phyloP scores from a whole-genome alignment of 2,797 vertebrate species.

The Babyrousa celebensis region DNA sequence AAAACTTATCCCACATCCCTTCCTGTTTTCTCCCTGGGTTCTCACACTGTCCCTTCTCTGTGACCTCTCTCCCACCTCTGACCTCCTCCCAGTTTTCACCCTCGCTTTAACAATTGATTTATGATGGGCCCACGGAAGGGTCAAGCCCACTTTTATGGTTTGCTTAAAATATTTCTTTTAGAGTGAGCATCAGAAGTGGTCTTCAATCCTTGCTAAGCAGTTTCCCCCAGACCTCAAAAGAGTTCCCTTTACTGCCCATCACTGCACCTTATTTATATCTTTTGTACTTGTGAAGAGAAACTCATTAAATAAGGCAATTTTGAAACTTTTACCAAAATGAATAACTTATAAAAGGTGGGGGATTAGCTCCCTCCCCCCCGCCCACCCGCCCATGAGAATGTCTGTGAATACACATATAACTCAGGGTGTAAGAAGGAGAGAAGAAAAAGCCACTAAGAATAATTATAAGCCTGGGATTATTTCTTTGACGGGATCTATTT shows the following conservation, averaged over 20 bases:
- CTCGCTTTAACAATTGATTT: constrained; percentile 94
- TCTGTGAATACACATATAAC: constrained; percentile 77
- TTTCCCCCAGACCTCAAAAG: constrained; percentile 90
- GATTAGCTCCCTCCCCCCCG: constrained; percentile 2
- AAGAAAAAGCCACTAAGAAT: constrained; percentile 85
- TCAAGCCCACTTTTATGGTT: constrained; percentile 93
- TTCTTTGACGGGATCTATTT: constrained; percentile 88
- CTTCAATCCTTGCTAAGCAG: constrained; percentile 91
- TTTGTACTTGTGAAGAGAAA: constrained; percentile 80
- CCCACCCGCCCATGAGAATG: constrained; percentile 78
- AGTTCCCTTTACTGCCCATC: constrained; percentile 88
- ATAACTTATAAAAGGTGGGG: constrained; percentile 53
- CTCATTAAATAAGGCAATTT: constrained; percentile 80
- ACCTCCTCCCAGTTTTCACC: constrained; percentile 93
- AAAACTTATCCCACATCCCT: constrained; percentile 65
- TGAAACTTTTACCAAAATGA: constrained; percentile 71
- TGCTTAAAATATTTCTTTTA: constrained; percentile 94
- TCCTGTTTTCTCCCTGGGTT: constrained; percentile 86
- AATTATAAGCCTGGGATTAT: constrained; percentile 86
- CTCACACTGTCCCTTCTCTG: constrained; percentile 92
- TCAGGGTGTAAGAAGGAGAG: constrained; percentile 52
- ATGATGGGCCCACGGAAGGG: constrained; percentile 91
- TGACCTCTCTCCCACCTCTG: constrained; percentile 93
- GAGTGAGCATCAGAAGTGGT: constrained; percentile 92
- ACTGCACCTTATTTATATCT: constrained; percentile 73